Evolutionary conservation across 2,797 vertebrate genomes (phyloP).

Genomic region (Lepilemur ruficaudatus): DNA sequence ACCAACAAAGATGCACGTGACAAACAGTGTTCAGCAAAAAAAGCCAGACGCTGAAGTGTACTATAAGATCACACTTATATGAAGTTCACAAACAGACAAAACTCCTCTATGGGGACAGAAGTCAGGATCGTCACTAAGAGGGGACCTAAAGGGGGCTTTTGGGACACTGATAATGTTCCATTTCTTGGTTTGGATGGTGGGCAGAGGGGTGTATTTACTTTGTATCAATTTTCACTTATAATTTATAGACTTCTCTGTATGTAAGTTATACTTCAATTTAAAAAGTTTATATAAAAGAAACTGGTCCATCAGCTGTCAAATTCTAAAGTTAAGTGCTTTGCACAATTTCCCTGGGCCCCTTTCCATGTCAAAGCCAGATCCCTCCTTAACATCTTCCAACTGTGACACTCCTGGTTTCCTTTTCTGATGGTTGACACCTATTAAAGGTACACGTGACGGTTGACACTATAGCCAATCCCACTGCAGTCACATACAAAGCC

Average conservation of each 20-base stretch:
- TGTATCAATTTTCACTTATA: neutral
- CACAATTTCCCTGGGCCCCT: neutral
- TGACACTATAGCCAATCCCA: neutral
- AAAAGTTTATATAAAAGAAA: neutral
- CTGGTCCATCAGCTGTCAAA: neutral
- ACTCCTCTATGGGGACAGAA: neutral
- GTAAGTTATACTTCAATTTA: neutral
- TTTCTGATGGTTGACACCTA: neutral
- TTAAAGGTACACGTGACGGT: neutral
- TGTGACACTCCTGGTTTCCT: neutral
- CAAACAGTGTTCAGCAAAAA: neutral
- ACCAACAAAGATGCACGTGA: neutral
- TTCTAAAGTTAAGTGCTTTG: neutral
- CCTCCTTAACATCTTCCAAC: neutral
- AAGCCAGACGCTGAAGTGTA: neutral
- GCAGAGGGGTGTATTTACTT: neutral
- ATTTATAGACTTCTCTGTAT: neutral
- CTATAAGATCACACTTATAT: neutral
- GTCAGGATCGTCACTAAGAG: neutral
- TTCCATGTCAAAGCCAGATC: neutral
- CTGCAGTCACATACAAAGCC: neutral
- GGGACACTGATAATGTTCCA: neutral
- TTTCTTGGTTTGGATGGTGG: neutral
- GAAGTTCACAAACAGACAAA: neutral
- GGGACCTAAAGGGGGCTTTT: no score